phyloP scores from a whole-genome alignment of 2,113 vertebrate genomes.

The Urocynchramus pylzowi region DNA sequence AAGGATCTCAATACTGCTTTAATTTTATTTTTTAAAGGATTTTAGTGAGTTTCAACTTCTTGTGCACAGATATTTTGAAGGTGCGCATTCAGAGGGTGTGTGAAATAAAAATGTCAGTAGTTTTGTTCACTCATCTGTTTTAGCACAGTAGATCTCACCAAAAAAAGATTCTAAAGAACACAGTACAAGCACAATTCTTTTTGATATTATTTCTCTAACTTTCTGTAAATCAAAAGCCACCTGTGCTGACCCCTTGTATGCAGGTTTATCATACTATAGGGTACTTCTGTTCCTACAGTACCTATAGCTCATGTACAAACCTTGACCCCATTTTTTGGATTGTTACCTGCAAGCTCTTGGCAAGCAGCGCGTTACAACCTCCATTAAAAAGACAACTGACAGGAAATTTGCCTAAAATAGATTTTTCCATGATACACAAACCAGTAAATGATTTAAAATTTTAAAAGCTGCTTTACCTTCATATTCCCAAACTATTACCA shows the following conservation, averaged over 20 bases:
- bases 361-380: fast-evolving
- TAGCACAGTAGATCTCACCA: neutral
- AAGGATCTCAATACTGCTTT: neutral
- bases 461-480: neutral
- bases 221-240: neutral
- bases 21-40: neutral
- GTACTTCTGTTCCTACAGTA: neutral
- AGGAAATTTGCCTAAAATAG: neutral
- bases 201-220: neutral
- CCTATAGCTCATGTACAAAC: neutral
- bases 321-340: fast-evolving
- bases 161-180: neutral
- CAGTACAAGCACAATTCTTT: neutral
- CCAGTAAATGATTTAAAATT: neutral
- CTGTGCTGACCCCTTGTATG: neutral
- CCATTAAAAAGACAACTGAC: neutral
- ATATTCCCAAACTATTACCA: neutral
- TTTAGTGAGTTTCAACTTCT: neutral
- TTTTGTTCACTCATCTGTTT: neutral
- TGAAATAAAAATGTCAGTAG: neutral
- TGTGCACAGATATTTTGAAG: neutral
- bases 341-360: neutral
- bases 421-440: neutral
- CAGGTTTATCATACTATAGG: neutral
- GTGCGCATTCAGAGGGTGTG: neutral